Evolutionary conservation across 2,113 vertebrate species (phyloP).

Genomic region (Aphelocoma coerulescens): DNA sequence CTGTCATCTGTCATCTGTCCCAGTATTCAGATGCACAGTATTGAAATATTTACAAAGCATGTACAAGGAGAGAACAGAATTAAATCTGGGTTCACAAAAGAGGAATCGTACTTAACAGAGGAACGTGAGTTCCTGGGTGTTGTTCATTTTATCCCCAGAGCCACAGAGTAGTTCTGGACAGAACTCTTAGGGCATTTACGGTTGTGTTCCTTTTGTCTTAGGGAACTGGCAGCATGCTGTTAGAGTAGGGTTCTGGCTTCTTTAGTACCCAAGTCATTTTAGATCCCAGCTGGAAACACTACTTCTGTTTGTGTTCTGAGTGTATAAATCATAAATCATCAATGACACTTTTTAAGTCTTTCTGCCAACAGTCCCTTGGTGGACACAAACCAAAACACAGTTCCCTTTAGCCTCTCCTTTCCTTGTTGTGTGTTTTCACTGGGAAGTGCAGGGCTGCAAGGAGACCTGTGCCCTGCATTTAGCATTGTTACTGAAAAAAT

Average conservation of each 20-base stretch:
- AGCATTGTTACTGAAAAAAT: neutral
- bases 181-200: neutral
- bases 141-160: neutral
- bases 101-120: neutral
- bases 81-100: neutral
- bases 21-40: neutral
- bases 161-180: neutral
- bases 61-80: neutral
- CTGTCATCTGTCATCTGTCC: neutral
- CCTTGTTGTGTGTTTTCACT: neutral
- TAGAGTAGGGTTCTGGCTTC: neutral
- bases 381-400: neutral
- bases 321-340: neutral
- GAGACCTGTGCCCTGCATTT: neutral
- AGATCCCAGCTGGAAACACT: neutral
- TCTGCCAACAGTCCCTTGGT: neutral
- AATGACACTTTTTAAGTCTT: neutral
- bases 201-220: neutral
- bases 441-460: neutral
- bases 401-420: neutral
- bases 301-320: neutral
- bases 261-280: neutral
- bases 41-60: neutral
- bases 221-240: neutral
- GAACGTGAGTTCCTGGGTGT: neutral